A percentile compares a stretch with the other conserved stretches of the same genome.
Conservation (phyloP, 2,113 vertebrate species). For the Entomyzon cyanotis region DNA sequence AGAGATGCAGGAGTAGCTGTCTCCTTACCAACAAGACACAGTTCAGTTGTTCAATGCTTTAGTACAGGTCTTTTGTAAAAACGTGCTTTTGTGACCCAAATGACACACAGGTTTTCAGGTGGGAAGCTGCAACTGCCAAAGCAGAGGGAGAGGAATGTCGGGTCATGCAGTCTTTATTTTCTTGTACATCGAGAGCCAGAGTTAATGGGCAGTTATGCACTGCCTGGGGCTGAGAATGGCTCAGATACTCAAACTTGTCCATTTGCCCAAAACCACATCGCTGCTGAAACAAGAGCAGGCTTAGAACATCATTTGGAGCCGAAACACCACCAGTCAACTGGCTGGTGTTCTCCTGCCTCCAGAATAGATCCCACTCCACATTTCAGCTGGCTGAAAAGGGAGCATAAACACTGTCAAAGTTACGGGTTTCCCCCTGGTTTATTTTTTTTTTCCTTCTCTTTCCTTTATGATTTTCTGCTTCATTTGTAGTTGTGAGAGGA, state of each 20-base stretch:
- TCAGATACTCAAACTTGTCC: neutral
- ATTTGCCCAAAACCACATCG: neutral
- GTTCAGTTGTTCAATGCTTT: neutral
- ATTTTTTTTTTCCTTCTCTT: neutral
- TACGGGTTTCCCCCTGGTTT: rapidly evolving
- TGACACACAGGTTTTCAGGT: neutral
- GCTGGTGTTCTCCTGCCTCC: neutral
- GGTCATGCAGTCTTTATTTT: neutral
- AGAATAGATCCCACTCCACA: neutral
- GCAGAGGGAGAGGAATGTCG: neutral
- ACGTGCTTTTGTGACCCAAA: neutral
- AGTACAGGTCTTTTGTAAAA: neutral
- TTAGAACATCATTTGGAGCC: neutral
- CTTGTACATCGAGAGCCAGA: neutral
- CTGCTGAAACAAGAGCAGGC: neutral
- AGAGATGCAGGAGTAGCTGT: neutral
- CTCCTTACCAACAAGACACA: rapidly evolving
- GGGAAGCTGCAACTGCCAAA: neutral
- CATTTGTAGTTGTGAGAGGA: neutral
- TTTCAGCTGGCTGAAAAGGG: neutral
- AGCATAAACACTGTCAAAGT: neutral
- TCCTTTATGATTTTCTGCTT: neutral
- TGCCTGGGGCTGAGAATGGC: neutral
- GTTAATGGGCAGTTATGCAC: neutral
- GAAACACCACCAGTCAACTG: neutral